A percentile compares a stretch with the other conserved stretches of the same genome.
phyloP scores from a whole-genome alignment of 2,797 vertebrate genomes.

The Pagetopsis macropterus region DNA sequence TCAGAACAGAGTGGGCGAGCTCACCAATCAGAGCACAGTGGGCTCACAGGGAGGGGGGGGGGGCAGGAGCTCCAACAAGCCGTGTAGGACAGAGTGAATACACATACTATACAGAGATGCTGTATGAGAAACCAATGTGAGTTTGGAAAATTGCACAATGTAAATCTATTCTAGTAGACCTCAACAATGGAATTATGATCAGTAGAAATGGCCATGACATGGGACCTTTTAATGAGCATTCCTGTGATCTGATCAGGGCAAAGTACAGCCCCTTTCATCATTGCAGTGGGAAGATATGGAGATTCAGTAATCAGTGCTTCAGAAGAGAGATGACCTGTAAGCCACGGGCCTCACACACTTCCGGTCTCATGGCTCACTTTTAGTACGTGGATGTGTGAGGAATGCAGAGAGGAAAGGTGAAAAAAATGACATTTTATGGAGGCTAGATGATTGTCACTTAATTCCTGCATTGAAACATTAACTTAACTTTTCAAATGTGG shows the following conservation, averaged over 20 bases:
- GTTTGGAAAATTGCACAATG: too few species aligned
- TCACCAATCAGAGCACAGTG: too few species aligned
- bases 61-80: too few species aligned
- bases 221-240: slow-evolving; percentile 37
- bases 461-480: slow-evolving; percentile 3
- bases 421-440: neutral
- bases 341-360: slow-evolving; percentile 15
- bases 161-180: too few species aligned
- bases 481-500: neutral
- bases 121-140: too few species aligned
- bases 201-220: too few species aligned
- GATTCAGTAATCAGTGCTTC: slow-evolving; percentile 35
- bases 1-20: too few species aligned
- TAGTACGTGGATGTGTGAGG: slow-evolving; percentile 32
- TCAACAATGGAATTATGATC: too few species aligned
- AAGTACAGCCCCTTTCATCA: slow-evolving; percentile 33
- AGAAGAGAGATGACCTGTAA: slow-evolving; percentile 42
- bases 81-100: too few species aligned
- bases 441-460: slow-evolving; percentile 3
- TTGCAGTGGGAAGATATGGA: slow-evolving; percentile 25
- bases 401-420: slow-evolving; percentile 35
- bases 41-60: too few species aligned
- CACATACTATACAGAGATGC: too few species aligned
- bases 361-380: slow-evolving; percentile 25
- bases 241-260: slow-evolving; percentile 39